phyloP scores from a whole-genome alignment of 2,888 invertebrate genomes.

The Euzophera pinguis region DNA sequence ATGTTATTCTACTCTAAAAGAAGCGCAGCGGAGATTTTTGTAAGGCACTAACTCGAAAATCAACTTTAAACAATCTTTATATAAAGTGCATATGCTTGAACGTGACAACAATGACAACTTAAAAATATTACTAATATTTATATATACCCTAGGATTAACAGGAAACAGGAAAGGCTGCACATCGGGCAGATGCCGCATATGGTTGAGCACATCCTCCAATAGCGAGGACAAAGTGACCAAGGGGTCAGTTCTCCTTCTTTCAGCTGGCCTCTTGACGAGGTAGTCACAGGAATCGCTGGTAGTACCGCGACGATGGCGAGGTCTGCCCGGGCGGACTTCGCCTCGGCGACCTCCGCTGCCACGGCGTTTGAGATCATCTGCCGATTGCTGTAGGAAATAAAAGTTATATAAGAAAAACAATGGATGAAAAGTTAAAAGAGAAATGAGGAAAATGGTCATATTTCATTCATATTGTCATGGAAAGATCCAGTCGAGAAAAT shows the following conservation, averaged over 20 bases:
- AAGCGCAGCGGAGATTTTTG: too few relatives aligned
- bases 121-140: too few relatives aligned
- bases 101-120: too few relatives aligned
- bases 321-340: constrained; percentile 61
- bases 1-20: too few relatives aligned
- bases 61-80: too few relatives aligned
- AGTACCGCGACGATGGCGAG: constrained; percentile 54
- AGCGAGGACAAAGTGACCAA: constrained; percentile 96
- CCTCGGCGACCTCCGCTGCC: constrained; percentile 86
- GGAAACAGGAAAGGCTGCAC: constrained; percentile 96
- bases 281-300: constrained; percentile 85
- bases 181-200: constrained; percentile 94
- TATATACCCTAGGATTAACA: constrained; percentile 91
- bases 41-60: too few relatives aligned
- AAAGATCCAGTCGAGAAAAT: too few relatives aligned
- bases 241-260: constrained; percentile 96
- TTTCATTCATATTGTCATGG: too few relatives aligned
- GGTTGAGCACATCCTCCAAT: constrained; percentile 93
- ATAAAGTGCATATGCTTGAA: too few relatives aligned
- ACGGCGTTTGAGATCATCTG: constrained; percentile 91
- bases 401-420: too few relatives aligned
- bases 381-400: constrained; percentile 79
- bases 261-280: constrained; percentile 90
- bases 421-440: too few relatives aligned
- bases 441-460: too few relatives aligned